Evolutionary conservation across 1,140 invertebrate species (phyloP).

Genomic region (Drosophila nikananu): DNA sequence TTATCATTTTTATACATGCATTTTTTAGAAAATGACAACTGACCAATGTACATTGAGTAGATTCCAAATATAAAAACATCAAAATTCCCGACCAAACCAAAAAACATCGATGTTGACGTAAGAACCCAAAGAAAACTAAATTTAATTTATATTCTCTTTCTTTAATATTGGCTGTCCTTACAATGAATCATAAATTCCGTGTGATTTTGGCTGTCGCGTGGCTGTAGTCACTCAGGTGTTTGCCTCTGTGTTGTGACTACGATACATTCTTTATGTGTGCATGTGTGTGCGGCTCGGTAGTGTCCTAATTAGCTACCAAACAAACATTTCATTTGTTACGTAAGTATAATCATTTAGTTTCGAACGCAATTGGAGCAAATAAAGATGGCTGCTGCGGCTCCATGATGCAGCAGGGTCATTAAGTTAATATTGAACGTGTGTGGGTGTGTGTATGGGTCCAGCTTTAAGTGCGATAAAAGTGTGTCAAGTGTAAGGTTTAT

Average conservation of each 20-base stretch:
- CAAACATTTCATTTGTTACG: slow-evolving; percentile 60
- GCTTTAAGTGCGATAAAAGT: background rate
- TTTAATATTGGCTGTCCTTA: slow-evolving; percentile 16
- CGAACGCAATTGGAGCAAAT: slow-evolving; percentile 61
- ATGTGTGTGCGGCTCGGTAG: background rate
- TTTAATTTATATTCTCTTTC: background rate
- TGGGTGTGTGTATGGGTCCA: background rate
- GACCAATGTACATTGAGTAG: too few species aligned
- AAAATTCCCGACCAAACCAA: background rate
- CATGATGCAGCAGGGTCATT: background rate
- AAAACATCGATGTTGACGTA: too few species aligned
- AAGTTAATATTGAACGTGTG: background rate
- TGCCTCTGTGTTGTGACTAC: background rate
- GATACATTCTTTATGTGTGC: background rate
- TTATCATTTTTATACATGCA: too few species aligned
- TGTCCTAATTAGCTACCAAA: slow-evolving; percentile 58
- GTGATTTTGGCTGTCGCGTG: background rate
- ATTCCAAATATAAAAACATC: too few species aligned
- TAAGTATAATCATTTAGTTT: slow-evolving; percentile 71
- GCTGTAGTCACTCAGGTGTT: background rate
- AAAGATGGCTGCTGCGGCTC: background rate
- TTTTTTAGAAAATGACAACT: too few species aligned
- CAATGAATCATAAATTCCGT: background rate
- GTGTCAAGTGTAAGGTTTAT: background rate
- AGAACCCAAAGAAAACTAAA: too few species aligned